Conservation (phyloP, 1,140 invertebrate genomes). For the Cydia amplana region DNA sequence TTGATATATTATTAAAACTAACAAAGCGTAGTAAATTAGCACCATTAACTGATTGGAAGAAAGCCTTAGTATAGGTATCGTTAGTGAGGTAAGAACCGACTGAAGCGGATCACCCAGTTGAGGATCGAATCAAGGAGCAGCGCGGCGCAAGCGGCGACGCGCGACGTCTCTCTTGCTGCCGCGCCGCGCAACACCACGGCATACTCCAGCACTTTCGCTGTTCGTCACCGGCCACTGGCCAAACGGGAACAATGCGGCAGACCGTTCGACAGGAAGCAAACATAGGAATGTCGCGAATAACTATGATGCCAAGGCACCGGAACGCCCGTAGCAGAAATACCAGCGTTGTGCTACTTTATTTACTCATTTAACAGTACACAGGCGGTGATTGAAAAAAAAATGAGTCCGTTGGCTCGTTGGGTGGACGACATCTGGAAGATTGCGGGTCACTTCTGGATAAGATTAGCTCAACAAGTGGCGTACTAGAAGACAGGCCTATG, state of each 20-base stretch:
- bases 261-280: constrained; percentile 31
- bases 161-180: constrained; percentile 11
- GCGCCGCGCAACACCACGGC: neutral
- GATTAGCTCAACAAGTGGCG: too few species aligned
- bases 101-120: constrained; percentile 64
- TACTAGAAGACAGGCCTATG: too few species aligned
- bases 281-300: constrained; percentile 20
- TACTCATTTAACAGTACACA: neutral
- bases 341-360: neutral
- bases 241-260: constrained; percentile 30
- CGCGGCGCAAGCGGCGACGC: constrained; percentile 46
- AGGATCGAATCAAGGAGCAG: constrained; percentile 41
- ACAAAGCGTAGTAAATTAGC: constrained; percentile 38
- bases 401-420: too few species aligned
- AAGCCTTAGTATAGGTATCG: constrained; percentile 46
- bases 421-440: too few species aligned
- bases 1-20: constrained; percentile 29
- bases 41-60: constrained; percentile 47
- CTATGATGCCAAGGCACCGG: neutral
- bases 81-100: constrained; percentile 43
- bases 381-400: too few species aligned
- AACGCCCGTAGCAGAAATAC: neutral
- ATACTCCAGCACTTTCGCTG: constrained; percentile 55
- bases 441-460: too few species aligned
- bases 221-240: constrained; percentile 22